Conservation (phyloP, 1,140 invertebrate genomes). For the Papilio polyxenes region DNA sequence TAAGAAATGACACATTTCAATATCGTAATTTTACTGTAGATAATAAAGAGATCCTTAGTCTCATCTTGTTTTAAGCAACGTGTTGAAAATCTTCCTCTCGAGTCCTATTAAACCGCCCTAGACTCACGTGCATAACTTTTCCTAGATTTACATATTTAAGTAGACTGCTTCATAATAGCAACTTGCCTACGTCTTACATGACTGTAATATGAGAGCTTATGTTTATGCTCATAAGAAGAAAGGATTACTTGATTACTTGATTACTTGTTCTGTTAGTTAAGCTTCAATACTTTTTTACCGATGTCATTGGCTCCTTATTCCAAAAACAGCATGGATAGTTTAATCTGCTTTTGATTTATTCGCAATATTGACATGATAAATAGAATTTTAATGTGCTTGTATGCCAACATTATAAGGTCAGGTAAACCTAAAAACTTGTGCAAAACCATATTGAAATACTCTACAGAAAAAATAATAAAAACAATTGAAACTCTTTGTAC, state of each 20-base stretch:
- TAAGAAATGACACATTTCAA: neutral
- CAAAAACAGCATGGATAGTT: neutral
- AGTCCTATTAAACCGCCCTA: neutral
- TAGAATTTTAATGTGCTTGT: too few species aligned
- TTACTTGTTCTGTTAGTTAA: too few species aligned
- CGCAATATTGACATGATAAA: too few species aligned
- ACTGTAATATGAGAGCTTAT: neutral
- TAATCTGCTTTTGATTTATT: neutral
- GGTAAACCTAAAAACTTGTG: neutral
- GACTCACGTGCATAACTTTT: neutral
- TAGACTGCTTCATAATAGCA: neutral
- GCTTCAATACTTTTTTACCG: neutral
- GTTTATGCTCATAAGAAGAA: neutral
- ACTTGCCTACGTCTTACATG: neutral
- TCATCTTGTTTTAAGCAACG: neutral
- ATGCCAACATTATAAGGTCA: too few species aligned
- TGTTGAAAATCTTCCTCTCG: neutral
- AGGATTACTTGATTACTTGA: too few species aligned
- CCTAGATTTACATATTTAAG: conserved; percentile 8
- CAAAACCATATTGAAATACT: too few species aligned
- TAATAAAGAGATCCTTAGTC: neutral
- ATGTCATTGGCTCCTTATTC: neutral
- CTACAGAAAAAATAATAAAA: too few species aligned
- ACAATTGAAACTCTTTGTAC: neutral
- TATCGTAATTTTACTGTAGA: neutral